phyloP scores from a whole-genome alignment of 2,113 vertebrate genomes.

The Capreolus pygargus region DNA sequence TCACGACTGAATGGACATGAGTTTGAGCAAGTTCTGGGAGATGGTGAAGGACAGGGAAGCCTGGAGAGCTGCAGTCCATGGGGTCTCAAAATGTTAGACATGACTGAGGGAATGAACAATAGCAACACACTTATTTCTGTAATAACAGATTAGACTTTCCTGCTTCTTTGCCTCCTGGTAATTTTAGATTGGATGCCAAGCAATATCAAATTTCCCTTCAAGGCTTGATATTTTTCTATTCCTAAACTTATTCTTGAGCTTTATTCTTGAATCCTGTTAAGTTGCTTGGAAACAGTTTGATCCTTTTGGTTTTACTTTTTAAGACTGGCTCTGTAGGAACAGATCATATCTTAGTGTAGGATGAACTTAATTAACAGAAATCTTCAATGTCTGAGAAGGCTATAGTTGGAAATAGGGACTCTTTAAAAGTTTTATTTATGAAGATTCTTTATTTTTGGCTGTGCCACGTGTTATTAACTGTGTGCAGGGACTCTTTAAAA shows the following conservation, averaged over 20 bases:
- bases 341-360: neutral
- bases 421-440: neutral
- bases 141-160: neutral
- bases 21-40: too few species aligned
- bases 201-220: neutral
- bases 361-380: neutral
- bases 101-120: too few species aligned
- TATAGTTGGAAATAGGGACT: neutral
- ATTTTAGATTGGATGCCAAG: neutral
- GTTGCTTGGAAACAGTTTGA: neutral
- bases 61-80: too few species aligned
- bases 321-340: neutral
- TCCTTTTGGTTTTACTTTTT: neutral
- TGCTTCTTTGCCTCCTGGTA: neutral
- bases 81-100: neutral
- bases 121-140: neutral
- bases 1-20: too few species aligned
- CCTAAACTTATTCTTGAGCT: neutral
- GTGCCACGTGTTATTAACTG: neutral
- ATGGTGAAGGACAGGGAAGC: too few species aligned
- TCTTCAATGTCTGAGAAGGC: neutral
- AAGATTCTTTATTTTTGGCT: neutral
- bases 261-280: neutral
- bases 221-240: too few species aligned
- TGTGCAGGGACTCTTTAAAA: neutral